Conservation (phyloP, 2,113 vertebrate species). For the Dicaeum eximium region DNA sequence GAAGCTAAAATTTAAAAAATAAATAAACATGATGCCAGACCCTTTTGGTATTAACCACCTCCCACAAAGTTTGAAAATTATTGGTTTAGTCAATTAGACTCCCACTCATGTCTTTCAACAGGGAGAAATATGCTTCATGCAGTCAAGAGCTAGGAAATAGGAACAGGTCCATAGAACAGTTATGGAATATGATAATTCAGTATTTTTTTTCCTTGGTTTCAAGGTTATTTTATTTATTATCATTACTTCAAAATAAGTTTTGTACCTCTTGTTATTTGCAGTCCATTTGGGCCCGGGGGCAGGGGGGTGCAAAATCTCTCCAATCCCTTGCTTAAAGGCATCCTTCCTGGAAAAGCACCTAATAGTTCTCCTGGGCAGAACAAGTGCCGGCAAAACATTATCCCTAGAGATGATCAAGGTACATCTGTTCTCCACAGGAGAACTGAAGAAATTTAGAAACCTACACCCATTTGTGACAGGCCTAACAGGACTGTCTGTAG, state of each 20-base stretch:
- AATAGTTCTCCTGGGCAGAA: neutral
- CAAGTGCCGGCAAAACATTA: neutral
- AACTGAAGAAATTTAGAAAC: neutral
- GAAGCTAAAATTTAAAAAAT: neutral
- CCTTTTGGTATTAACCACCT: neutral
- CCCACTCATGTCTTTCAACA: neutral
- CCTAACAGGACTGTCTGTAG: neutral
- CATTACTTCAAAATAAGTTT: neutral
- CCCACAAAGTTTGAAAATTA: constrained; percentile 34
- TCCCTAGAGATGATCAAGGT: neutral
- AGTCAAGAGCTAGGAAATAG: neutral
- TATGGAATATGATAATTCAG: neutral
- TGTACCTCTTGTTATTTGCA: neutral
- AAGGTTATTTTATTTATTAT: neutral
- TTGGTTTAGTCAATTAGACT: constrained; percentile 36
- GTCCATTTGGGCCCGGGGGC: neutral
- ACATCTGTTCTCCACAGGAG: neutral
- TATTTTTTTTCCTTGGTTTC: neutral
- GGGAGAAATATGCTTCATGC: neutral
- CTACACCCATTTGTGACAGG: neutral
- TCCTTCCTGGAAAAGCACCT: neutral
- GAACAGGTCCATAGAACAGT: neutral
- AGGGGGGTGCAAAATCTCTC: neutral
- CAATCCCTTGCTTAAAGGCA: neutral
- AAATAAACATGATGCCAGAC: neutral